Base-by-base conservation (phyloP, 2,797 vertebrate species). In the Macropodus opercularis region DNA sequence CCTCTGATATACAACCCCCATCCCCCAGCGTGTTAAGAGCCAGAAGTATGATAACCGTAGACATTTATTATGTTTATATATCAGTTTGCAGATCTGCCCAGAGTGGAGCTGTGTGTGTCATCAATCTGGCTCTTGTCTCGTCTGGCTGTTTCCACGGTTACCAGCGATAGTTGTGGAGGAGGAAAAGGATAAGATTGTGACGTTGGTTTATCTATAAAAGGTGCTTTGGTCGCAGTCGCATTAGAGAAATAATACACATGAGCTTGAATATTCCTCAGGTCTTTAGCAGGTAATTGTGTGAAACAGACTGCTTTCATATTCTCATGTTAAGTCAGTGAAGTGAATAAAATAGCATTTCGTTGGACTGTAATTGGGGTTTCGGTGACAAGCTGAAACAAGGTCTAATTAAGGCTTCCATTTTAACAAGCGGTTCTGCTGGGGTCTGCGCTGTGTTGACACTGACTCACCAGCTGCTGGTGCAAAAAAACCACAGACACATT, bases 61-160 rank as follows among this genome's bases (percentile, higher is more conserved):
- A 69, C 42, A 71, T 62, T 61, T 46, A 79, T 68, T 12, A 69
- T 82, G 46, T 63, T 62, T 79, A 23, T 66, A 65, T 70, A 74
- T 77, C 63, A 47, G 54, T 72, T 47, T 27, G 51, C 56, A 67
- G 69, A 83, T 80, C 61, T 70, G 52, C 63, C 40, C 56, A 41
- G 68, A 63, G 65, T 53, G 69, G 74, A 64, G 73, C 53, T 67
- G 56, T 57, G 50, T 67, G 64, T 79, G 75, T 85, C 75, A 83
- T 79, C 71, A 78, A 71, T 83, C 77, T 66, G 58, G 55, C 57
- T 67, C 59, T 65, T 21, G 3, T 52, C 71, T 54, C 18, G 54
- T 72, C 75, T 77, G 79, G 47, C 64, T 69, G 86, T 88, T 89
- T 85, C 89, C 85, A 88, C 58, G 79, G 89, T 84, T 85, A 87